Evolutionary conservation across 2,888 invertebrate genomes (phyloP).

Genomic region (Phengaris arion): DNA sequence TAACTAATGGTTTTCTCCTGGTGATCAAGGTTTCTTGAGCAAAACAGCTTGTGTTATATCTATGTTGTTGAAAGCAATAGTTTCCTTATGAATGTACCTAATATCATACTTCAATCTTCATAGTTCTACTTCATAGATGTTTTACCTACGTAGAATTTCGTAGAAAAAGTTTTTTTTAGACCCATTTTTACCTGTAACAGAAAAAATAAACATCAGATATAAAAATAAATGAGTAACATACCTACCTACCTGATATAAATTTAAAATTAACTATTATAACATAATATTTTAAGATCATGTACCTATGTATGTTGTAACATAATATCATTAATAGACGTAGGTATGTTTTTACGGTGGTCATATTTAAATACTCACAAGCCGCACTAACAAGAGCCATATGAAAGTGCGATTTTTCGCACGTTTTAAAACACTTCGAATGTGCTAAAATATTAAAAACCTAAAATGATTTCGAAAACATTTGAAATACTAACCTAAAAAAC

Average conservation of each 20-base stretch:
- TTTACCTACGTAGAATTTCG: too few relatives aligned
- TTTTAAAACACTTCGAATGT: neutral
- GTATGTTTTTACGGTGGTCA: slow-evolving; percentile 6
- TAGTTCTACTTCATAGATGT: too few relatives aligned
- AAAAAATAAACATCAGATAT: neutral
- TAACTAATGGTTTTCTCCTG: too few relatives aligned
- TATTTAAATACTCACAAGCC: neutral
- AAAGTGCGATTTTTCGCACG: neutral
- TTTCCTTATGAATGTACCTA: too few relatives aligned
- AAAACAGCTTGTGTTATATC: too few relatives aligned
- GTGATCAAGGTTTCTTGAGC: too few relatives aligned
- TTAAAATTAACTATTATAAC: neutral
- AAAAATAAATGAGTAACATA: neutral
- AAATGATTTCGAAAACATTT: neutral
- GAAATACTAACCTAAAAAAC: neutral
- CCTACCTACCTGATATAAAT: neutral
- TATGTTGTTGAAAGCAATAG: too few relatives aligned
- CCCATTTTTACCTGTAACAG: neutral
- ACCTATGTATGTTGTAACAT: neutral
- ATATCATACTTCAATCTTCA: too few relatives aligned
- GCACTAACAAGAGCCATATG: neutral
- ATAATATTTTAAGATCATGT: neutral
- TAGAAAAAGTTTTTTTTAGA: too few relatives aligned
- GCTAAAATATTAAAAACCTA: neutral
- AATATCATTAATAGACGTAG: neutral